Percentiles rank a stretch among this genome's conserved stretches.
These are phyloP conservation scores for Aphelenchoides bicaudatus DNA, from an alignment of 2,888 invertebrate species.

Conservation along the genomic window DNA sequence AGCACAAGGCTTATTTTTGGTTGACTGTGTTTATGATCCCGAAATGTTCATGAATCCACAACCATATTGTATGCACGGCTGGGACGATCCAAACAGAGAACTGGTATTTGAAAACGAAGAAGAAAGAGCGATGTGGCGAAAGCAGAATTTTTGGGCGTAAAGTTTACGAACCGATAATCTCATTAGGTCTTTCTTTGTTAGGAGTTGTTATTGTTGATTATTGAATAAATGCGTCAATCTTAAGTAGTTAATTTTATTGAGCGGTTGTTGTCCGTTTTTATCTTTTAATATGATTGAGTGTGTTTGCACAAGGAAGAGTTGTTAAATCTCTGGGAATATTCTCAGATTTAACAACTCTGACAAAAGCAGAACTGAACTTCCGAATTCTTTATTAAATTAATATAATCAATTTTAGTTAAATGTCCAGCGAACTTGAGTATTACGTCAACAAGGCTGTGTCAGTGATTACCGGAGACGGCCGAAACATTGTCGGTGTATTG, in stretches of 20 bases:
- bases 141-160: too few species aligned
- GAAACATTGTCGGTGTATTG: slow-evolving; percentile 90
- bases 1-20: slow-evolving; percentile 44
- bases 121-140: slow-evolving; percentile 5
- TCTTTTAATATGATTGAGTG: too few species aligned
- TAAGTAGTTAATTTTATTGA: too few species aligned
- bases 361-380: too few species aligned
- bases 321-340: too few species aligned
- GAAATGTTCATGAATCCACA: slow-evolving; percentile 40
- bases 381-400: too few species aligned
- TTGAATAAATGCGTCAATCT: too few species aligned
- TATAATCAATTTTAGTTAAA: too few species aligned
- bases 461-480: slow-evolving; percentile 89
- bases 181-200: background rate
- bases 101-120: background rate
- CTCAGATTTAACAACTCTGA: too few species aligned
- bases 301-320: too few species aligned
- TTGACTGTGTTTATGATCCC: slow-evolving; percentile 48
- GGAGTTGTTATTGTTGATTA: slow-evolving; percentile 9
- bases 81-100: slow-evolving; percentile 30
- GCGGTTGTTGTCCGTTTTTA: too few species aligned
- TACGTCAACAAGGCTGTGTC: slow-evolving; percentile 67
- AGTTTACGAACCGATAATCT: too few species aligned
- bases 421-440: slow-evolving; percentile 51
- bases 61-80: slow-evolving; percentile 40